A percentile compares a stretch with the other conserved stretches of the same genome.
Evolutionary conservation across 2,888 invertebrate genomes (phyloP).

Genomic region (Anorthoa munda): DNA sequence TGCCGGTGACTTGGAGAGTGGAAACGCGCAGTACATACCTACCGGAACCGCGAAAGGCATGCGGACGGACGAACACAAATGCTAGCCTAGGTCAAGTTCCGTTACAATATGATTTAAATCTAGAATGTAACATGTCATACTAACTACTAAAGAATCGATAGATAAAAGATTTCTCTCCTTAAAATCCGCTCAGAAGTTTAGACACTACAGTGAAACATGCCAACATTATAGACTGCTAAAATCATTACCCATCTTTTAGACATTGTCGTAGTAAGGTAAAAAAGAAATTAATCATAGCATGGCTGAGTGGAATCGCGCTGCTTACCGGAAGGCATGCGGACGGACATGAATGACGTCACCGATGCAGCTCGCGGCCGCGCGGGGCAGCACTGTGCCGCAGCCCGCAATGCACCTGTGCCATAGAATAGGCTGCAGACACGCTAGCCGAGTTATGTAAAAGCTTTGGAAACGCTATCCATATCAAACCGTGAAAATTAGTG

Average conservation of each 20-base stretch:
- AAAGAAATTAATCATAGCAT: slow-evolving; percentile 56
- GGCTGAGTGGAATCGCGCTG: slow-evolving; percentile 45
- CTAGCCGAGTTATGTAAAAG: not conserved
- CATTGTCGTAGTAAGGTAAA: not conserved
- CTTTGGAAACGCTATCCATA: not conserved
- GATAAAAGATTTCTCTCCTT: too few relatives aligned
- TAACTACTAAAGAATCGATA: too few relatives aligned
- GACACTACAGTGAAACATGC: too few relatives aligned
- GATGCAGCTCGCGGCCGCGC: slow-evolving; percentile 49
- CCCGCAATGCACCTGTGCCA: slow-evolving; percentile 73
- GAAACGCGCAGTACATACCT: slow-evolving; percentile 48
- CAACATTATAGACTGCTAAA: not conserved
- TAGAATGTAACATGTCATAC: too few relatives aligned
- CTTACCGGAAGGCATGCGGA: slow-evolving; percentile 61
- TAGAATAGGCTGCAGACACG: slow-evolving; percentile 61
- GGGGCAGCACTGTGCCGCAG: slow-evolving; percentile 63
- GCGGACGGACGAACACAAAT: not conserved
- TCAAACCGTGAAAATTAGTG: too few relatives aligned
- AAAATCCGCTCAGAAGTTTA: too few relatives aligned
- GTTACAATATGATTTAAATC: too few relatives aligned
- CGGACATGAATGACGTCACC: slow-evolving; percentile 67
- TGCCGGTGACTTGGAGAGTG: slow-evolving; percentile 16
- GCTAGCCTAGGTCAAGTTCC: not conserved
- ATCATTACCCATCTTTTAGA: not conserved
- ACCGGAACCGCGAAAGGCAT: slow-evolving; percentile 41